phyloP scores from a whole-genome alignment of 2,888 invertebrate genomes.

The Hydriomena furcata region DNA sequence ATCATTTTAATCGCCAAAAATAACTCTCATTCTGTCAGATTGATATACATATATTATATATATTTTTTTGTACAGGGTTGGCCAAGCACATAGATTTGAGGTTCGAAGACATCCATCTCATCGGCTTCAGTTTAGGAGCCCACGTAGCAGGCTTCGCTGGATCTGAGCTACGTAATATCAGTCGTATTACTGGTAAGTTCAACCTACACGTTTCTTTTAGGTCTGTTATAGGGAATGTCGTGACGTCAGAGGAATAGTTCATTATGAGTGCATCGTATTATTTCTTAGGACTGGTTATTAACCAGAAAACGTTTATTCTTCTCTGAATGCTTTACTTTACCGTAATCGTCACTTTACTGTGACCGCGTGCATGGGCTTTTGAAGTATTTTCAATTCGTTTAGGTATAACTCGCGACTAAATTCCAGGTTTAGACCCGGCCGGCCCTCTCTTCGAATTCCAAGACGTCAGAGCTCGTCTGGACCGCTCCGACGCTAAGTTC shows the following conservation, averaged over 20 bases:
- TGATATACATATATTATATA: not conserved
- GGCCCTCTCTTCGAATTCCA: constrained; percentile 96
- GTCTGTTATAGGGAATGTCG: too few relatives aligned
- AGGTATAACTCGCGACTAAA: constrained; percentile 2
- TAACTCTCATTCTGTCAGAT: too few relatives aligned
- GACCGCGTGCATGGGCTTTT: too few relatives aligned
- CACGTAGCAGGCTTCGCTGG: constrained; percentile 97
- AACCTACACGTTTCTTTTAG: too few relatives aligned
- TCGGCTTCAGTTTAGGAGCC: constrained; percentile 95
- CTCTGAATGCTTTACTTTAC: too few relatives aligned
- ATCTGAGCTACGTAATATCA: constrained; percentile 89
- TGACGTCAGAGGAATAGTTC: too few relatives aligned
- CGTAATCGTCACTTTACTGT: too few relatives aligned
- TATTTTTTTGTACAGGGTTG: constrained; percentile 79
- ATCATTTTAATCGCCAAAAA: too few relatives aligned
- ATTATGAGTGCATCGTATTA: too few relatives aligned
- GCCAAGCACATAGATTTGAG: constrained; percentile 87
- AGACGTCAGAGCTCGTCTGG: constrained; percentile 92
- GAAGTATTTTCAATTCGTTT: too few relatives aligned
- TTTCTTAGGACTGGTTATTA: too few relatives aligned
- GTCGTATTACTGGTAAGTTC: constrained; percentile 91
- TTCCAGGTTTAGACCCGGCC: constrained; percentile 92
- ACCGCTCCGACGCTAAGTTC: constrained; percentile 92
- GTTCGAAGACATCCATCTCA: constrained; percentile 91
- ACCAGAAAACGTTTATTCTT: too few relatives aligned